A percentile compares a stretch with the other conserved stretches of the same genome.
Conservation (phyloP, 37 sponge, comb jelly and placozoan genomes). For the Dysidea cf. avara region DNA sequence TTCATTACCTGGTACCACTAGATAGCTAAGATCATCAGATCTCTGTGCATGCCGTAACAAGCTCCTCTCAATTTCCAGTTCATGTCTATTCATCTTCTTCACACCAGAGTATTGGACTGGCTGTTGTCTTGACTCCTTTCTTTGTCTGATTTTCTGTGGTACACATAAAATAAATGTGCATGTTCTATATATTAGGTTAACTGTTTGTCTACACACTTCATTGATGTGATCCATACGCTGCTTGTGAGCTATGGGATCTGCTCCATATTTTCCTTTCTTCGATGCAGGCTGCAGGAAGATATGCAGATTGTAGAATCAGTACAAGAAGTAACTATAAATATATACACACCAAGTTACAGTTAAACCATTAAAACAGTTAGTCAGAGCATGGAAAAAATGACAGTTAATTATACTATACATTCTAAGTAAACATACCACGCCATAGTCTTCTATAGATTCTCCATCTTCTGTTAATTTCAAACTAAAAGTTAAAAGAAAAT, state of each 20-base stretch:
- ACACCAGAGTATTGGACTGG: conserved; percentile 20
- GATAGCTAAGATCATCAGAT: conserved; percentile 35
- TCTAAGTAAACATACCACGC: not conserved
- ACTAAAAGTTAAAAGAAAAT: no score
- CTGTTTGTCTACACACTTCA: no score
- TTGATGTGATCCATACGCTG: conserved; percentile 38
- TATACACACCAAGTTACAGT: conserved; percentile 1
- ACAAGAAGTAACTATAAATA: not conserved
- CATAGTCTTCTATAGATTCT: not conserved
- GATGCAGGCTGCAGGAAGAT: not conserved
- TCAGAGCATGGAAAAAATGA: not conserved
- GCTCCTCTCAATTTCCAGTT: conserved; percentile 57
- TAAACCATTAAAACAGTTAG: not conserved
- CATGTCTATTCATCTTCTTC: conserved; percentile 44
- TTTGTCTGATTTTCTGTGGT: conserved; percentile 22
- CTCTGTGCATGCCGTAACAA: not conserved
- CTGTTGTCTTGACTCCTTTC: conserved; percentile 8
- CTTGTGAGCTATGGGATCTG: conserved; percentile 39
- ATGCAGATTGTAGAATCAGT: no score
- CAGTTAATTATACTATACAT: no score
- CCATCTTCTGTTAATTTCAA: not conserved
- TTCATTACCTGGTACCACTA: conserved; percentile 7
- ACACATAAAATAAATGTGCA: not conserved
- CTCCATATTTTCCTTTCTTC: conserved; percentile 13
- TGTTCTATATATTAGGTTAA: no score